These are phyloP conservation scores for Neosalanx taihuensis DNA, from an alignment of 2,797 vertebrate genomes.

Conservation along the genomic window DNA sequence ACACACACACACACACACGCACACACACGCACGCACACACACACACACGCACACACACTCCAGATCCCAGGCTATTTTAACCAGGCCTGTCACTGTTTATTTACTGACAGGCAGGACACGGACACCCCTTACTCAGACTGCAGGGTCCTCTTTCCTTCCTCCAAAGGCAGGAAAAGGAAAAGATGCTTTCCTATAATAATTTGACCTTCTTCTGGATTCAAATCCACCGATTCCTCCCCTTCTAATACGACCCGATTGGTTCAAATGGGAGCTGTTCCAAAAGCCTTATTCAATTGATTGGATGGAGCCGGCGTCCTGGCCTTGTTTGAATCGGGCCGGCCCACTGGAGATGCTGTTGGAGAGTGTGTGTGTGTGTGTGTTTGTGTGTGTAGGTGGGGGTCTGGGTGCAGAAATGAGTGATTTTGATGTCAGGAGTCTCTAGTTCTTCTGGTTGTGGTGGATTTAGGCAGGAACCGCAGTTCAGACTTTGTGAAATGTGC, in stretches of 20 bases:
- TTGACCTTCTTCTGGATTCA: too few relatives aligned
- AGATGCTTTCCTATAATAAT: not conserved
- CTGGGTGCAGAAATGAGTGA: not conserved
- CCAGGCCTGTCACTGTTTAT: not conserved
- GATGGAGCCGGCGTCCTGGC: not conserved
- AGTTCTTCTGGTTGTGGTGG: not conserved
- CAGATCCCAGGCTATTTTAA: slow-evolving; percentile 9
- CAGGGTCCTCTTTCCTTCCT: not conserved
- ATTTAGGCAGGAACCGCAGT: not conserved
- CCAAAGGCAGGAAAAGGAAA: not conserved
- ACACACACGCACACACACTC: too few relatives aligned
- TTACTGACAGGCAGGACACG: slow-evolving; percentile 4
- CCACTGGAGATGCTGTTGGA: not conserved
- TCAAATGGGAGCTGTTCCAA: not conserved
- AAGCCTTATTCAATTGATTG: not conserved
- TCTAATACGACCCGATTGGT: not conserved
- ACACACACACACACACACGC: too few relatives aligned
- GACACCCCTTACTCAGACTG: not conserved
- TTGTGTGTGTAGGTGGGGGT: too few relatives aligned
- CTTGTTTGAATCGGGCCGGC: not conserved
- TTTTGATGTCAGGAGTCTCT: not conserved
- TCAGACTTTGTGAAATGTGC: not conserved
- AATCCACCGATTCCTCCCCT: too few relatives aligned
- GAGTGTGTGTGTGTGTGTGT: too few relatives aligned
- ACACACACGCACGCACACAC: too few relatives aligned